Evolutionary conservation across 2,797 vertebrate species (phyloP).

Genomic region (Novumbra hubbsi): DNA sequence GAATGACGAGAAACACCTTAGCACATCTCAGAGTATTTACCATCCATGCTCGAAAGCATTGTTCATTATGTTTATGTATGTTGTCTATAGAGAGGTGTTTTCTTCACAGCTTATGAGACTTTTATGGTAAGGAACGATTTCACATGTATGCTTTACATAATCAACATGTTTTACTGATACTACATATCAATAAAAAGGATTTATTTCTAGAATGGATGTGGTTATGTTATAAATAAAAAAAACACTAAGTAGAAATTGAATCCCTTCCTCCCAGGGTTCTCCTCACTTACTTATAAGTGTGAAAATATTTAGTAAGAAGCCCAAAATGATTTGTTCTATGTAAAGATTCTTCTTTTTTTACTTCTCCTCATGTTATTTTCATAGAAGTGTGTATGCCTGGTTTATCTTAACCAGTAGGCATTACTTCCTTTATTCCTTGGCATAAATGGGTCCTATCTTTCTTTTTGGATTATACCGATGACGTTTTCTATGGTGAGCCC

Average conservation of each 20-base stretch:
- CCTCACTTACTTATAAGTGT: background rate
- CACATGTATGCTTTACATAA: background rate
- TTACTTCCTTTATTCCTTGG: constrained; percentile 22
- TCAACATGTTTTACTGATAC: background rate
- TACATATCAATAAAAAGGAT: background rate
- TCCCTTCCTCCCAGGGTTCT: background rate
- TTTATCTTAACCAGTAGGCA: constrained; percentile 35
- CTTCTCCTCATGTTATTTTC: constrained; percentile 9
- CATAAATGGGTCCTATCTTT: constrained; percentile 25
- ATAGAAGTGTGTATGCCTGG: constrained; percentile 20
- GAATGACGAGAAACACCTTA: background rate
- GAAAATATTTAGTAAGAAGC: constrained; percentile 12
- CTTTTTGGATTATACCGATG: constrained; percentile 44
- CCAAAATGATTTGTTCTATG: constrained; percentile 1
- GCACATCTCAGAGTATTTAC: constrained; percentile 3
- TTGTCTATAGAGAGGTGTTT: background rate
- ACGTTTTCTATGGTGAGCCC: constrained; percentile 41
- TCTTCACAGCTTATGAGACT: background rate
- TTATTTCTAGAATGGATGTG: background rate
- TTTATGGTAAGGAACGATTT: background rate
- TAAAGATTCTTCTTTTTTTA: background rate
- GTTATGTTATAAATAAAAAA: background rate
- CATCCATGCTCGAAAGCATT: constrained; percentile 5
- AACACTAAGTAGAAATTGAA: constrained; percentile 5
- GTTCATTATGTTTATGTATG: constrained; percentile 5